A percentile compares a stretch with the other conserved stretches of the same genome.
Conservation (phyloP, 1,140 invertebrate species). For the Drosophila trapezifrons region DNA sequence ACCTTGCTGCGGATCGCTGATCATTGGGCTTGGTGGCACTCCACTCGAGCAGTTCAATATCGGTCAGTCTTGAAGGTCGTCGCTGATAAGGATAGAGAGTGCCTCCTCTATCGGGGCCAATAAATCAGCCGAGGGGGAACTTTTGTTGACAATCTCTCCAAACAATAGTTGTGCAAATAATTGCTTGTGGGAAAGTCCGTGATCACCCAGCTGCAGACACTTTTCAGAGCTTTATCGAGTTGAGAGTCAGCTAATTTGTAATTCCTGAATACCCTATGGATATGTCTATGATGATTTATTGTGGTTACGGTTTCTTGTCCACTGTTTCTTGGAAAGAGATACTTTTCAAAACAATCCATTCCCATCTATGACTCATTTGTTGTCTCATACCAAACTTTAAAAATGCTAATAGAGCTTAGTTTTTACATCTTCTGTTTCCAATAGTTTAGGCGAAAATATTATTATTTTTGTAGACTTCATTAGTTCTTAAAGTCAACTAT, state of each 20-base stretch:
- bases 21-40: neutral
- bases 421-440: neutral
- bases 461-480: neutral
- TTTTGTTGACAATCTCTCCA: slow-evolving; percentile 32
- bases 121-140: slow-evolving; percentile 30
- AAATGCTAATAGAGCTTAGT: neutral
- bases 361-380: slow-evolving; percentile 14
- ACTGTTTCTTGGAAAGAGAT: slow-evolving; percentile 1
- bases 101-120: slow-evolving; percentile 10
- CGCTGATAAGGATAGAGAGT: slow-evolving; percentile 27
- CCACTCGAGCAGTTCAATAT: slow-evolving; percentile 33
- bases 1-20: slow-evolving; percentile 20
- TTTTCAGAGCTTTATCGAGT: neutral
- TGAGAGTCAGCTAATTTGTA: neutral
- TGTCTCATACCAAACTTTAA: neutral
- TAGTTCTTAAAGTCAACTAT: too few species aligned
- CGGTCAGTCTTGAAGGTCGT: slow-evolving; percentile 49
- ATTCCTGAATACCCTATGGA: neutral
- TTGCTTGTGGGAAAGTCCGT: slow-evolving; percentile 13
- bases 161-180: slow-evolving; percentile 33
- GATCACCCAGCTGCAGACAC: slow-evolving; percentile 8
- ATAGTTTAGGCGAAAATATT: neutral
- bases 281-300: slow-evolving; percentile 4
- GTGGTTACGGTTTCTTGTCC: neutral
- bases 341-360: neutral